Evolutionary conservation across 1,140 invertebrate species (phyloP).

Genomic region (Pissodes strobi): DNA sequence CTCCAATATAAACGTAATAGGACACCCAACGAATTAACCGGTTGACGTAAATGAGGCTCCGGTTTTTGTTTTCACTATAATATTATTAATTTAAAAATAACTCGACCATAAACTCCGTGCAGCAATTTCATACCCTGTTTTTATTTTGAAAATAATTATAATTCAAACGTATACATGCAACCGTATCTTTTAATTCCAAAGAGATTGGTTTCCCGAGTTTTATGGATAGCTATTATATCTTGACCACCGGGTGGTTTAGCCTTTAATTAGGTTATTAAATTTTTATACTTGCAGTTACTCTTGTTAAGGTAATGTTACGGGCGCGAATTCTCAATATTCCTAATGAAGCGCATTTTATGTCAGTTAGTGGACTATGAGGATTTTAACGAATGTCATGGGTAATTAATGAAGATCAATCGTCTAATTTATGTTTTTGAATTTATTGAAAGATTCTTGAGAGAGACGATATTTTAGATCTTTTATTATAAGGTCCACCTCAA

Average conservation of each 20-base stretch:
- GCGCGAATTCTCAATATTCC: not conserved
- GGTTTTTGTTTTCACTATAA: not conserved
- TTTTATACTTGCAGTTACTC: not conserved
- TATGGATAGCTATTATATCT: constrained; percentile 12
- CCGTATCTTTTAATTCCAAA: constrained; percentile 12
- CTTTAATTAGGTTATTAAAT: constrained; percentile 14
- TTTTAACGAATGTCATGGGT: not conserved
- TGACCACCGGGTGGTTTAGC: constrained; percentile 3
- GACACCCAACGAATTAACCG: too few species aligned
- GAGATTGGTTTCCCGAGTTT: constrained; percentile 7
- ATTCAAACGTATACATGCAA: constrained; percentile 9
- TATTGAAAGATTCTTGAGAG: too few species aligned
- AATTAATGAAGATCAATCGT: too few species aligned
- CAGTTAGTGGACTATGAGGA: not conserved
- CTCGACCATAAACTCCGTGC: not conserved
- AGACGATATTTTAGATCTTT: too few species aligned
- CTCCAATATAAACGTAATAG: too few species aligned
- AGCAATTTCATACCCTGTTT: not conserved
- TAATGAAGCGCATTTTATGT: not conserved
- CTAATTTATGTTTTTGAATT: too few species aligned
- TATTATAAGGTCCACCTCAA: too few species aligned
- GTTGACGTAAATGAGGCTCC: not conserved
- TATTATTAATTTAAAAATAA: not conserved
- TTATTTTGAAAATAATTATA: constrained; percentile 8
- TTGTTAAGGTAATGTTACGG: not conserved